Evolutionary conservation across 2,113 vertebrate species (phyloP), one percentile per base, ranked within the genome.

Genomic region (Channa maculata): DNA sequence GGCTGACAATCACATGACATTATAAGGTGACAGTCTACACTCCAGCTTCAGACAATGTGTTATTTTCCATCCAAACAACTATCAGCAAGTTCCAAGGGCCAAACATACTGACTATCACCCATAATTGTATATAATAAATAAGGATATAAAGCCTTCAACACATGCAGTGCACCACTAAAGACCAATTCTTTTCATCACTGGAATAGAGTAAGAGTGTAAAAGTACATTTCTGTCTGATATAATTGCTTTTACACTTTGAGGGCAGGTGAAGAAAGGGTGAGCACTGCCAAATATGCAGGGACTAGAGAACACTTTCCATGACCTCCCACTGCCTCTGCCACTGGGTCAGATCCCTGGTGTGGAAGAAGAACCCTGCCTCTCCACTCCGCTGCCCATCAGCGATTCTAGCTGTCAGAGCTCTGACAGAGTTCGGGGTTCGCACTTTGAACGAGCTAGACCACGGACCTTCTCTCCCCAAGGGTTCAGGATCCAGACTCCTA

Each of bases 301-400:
- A 57, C 73, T 75, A 7, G 52, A 71, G 33, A 44, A 43, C 44
- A 46, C 57, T 15, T 46, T 37, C 11, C 53, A 33, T 65, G 82
- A 71, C 79, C 77, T 79, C 43, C n/a, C 12, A 45, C 24, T 24
- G 69, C 74, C 63, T 68, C 63, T 75, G 76, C 48, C 77, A 71
- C 59, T 10, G 49, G 79, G 75, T 88, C 83, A 72, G 55, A 57
- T 86, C 86, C 84, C 77, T 24, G 36, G 82, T 34, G 85, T 43
- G 43, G 59, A 62, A 38, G 34, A 70, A 58, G 66, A 60, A 82
- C 41, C 24, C 36, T 3, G 15, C 59, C 58, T 76, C 50, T 77
- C 66, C 71, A 71, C 87, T 77, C 59, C 46, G 7, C 66, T 70
- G 70, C 57, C 75, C 80, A 67, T 80, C 79, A 61, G 41, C 33